Evolutionary conservation across 2,888 invertebrate genomes (phyloP).

Genomic region (Hirudinaria manillensis): DNA sequence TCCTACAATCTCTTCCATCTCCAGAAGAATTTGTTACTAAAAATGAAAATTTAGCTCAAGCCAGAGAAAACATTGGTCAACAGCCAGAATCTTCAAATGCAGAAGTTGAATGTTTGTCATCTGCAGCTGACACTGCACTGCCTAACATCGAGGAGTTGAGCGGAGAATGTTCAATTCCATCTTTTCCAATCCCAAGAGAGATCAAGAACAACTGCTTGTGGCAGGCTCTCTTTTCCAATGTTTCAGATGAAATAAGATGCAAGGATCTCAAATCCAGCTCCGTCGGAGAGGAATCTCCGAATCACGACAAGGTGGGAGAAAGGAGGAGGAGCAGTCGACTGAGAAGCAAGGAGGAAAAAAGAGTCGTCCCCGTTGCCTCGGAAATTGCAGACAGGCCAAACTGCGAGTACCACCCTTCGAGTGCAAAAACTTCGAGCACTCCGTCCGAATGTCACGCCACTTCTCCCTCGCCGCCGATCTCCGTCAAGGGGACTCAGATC

Average conservation of each 20-base stretch:
- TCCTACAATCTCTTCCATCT: too few species aligned
- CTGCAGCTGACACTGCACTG: too few species aligned
- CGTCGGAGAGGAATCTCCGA: neutral
- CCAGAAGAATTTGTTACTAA: too few species aligned
- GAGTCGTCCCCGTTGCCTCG: neutral
- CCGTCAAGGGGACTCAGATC: neutral
- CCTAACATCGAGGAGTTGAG: too few species aligned
- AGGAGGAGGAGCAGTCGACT: constrained; percentile 32
- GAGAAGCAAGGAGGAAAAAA: constrained; percentile 32
- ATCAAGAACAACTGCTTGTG: constrained; percentile 6
- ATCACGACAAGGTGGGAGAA: neutral
- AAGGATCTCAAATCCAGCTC: neutral
- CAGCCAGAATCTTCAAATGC: too few species aligned
- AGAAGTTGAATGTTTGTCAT: too few species aligned
- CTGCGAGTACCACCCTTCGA: neutral
- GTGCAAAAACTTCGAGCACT: neutral
- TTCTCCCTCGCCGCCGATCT: neutral
- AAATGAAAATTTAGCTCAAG: too few species aligned
- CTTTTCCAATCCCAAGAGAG: too few species aligned
- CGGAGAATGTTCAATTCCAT: too few species aligned
- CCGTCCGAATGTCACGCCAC: neutral
- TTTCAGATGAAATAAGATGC: neutral
- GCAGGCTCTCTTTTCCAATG: constrained; percentile 9
- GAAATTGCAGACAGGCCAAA: neutral
- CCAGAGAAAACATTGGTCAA: too few species aligned